Base-by-base conservation (phyloP, 2,113 vertebrate genomes). In the Gambusia holbrooki region DNA sequence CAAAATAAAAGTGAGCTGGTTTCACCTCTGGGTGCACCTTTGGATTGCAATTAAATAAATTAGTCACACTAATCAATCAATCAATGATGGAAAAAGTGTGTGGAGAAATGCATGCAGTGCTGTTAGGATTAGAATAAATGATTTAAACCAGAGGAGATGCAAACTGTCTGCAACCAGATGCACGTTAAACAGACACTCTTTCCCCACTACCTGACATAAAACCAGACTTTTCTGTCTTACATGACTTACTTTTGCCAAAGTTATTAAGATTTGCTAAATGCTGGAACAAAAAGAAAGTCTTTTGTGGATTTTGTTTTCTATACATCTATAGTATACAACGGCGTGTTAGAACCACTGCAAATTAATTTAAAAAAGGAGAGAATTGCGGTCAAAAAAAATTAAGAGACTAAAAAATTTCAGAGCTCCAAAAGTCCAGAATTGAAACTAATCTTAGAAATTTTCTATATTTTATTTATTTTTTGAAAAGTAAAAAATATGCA, bases 1-100 rank as follows among this genome's bases (percentile, higher is more conserved):
- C 74, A 83, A 32, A 79, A 86, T 77, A 83, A 83, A 86, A 77
- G 58, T 3, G 54, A 33, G 35, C 58, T 32, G 29, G 19, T 70
- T 79, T 86, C 35, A 80, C 66, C 64, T 60, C 63, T 32, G 25
- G 22, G 13, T 10, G 0, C 3, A 29, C 11, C 5, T 33, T 58
- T 22, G 7, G 51, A 25, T 54, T 25, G 51, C 2, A 22, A 19
- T 54, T 3, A 5, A 54, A 54, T 37, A 37, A 12, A 37, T 37
- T 37, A 37, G 10, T 37, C 51, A 58, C 22, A 19, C 45, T 15
- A 15, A 35, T 35, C 33, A 48, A 48, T 48, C 42, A 48, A 48
- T 17, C 45, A 48, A 48, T 6, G 5, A 19, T 6, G 48, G n/a
- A 58, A 58, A 19, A 9, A n/a, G 3, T 25, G 22, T 58, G 48